Evolutionary conservation across 2,113 vertebrate genomes (phyloP).

Genomic region (Elgaria multicarinata): DNA sequence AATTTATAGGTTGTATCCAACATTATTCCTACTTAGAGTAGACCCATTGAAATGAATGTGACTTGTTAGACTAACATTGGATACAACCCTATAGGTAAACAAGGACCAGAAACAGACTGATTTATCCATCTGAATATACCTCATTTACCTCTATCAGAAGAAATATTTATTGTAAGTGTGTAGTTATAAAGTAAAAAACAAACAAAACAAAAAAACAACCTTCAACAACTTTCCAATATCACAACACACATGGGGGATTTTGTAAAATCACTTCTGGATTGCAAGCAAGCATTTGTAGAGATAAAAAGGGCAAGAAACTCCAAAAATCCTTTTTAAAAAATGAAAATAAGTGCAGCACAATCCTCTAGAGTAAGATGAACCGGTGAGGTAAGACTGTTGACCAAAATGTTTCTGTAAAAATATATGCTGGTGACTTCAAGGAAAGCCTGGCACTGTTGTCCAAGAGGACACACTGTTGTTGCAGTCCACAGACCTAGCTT

Average conservation of each 20-base stretch:
- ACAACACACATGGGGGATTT: not conserved
- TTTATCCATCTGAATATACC: not conserved
- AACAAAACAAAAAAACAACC: not conserved
- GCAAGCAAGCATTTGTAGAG: not conserved
- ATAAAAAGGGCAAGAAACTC: not conserved
- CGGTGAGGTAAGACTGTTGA: not conserved
- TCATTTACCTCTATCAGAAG: too few species aligned
- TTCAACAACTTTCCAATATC: not conserved
- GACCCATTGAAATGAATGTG: too few species aligned
- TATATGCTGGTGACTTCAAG: not conserved
- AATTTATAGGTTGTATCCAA: too few species aligned
- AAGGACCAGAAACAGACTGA: not conserved
- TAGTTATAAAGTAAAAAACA: not conserved
- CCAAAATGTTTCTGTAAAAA: not conserved
- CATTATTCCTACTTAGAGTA: too few species aligned
- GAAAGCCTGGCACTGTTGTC: not conserved
- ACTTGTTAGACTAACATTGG: too few species aligned
- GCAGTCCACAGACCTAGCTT: too few species aligned
- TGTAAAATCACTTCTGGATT: not conserved
- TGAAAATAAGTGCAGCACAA: not conserved
- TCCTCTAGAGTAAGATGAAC: not conserved
- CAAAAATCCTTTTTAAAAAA: not conserved
- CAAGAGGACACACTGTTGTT: not conserved
- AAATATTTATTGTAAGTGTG: not conserved
- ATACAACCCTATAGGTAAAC: not conserved